Percentiles rank a stretch among this genome's conserved stretches.
phyloP scores from a whole-genome alignment of 2,113 vertebrate species.

The Lagenorhynchus albirostris region DNA sequence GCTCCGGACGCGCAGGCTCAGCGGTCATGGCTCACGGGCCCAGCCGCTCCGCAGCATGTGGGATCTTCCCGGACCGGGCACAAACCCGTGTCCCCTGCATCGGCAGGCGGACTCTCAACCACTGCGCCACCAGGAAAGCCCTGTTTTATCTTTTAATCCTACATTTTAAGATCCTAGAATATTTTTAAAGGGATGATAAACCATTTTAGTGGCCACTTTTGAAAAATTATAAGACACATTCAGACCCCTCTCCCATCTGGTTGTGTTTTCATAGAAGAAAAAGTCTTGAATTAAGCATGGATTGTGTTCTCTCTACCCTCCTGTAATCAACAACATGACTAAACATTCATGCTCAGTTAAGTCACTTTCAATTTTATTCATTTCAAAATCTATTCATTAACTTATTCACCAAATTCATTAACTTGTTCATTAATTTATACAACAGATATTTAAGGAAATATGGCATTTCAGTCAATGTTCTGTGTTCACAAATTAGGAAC shows the following conservation, averaged over 20 bases:
- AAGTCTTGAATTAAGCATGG: neutral
- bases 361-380: neutral
- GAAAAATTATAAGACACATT: neutral
- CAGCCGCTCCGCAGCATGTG: too few relatives aligned
- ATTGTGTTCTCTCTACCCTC: neutral
- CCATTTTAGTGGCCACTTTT: neutral
- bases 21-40: too few relatives aligned
- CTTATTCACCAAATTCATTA: neutral
- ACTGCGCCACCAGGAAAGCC: too few relatives aligned
- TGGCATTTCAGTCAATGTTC: neutral
- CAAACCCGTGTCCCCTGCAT: too few relatives aligned
- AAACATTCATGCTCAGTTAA: neutral
- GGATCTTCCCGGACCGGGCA: too few relatives aligned
- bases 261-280: neutral
- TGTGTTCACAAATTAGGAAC: neutral
- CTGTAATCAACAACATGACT: neutral
- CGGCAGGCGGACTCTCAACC: too few relatives aligned
- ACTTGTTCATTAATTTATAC: neutral
- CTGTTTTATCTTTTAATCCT: neutral
- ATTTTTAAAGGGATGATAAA: neutral
- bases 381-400: neutral
- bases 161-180: neutral
- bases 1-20: too few relatives aligned
- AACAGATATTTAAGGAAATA: neutral
- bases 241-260: neutral